Conservation (phyloP, 2,113 vertebrate genomes). For the Pteropus alecto region DNA sequence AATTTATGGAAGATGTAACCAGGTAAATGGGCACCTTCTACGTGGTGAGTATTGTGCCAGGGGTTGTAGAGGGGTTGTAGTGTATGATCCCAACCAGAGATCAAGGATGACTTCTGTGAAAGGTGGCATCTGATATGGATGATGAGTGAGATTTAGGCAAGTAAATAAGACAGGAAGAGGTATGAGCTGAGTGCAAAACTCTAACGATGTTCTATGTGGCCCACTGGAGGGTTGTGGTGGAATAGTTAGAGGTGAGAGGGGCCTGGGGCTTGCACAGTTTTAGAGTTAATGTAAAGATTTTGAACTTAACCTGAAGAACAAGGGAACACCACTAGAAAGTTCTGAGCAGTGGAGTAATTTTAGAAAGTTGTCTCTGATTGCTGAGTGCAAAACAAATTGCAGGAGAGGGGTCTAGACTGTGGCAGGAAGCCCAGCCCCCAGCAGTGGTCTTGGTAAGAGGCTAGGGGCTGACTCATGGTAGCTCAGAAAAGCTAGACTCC, state of each 20-base stretch:
- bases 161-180: neutral
- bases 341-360: neutral
- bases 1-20: neutral
- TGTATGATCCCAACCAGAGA: too few species aligned
- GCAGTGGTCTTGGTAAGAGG: neutral
- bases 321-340: neutral
- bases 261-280: neutral
- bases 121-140: neutral
- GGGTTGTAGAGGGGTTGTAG: neutral
- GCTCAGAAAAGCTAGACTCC: too few species aligned
- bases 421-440: neutral
- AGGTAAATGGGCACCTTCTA: neutral
- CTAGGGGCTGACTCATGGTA: accelerated
- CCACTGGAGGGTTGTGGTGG: too few species aligned
- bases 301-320: neutral
- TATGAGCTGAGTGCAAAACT: neutral
- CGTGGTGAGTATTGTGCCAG: accelerated
- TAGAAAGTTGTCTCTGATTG: neutral
- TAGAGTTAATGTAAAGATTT: neutral
- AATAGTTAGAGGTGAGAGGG: neutral
- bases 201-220: neutral
- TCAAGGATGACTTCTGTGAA: neutral
- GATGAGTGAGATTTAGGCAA: neutral
- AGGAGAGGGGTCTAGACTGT: neutral
- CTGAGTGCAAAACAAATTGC: neutral